Conservation (phyloP, 2,888 invertebrate species). For the Apocheima hispidaria region DNA sequence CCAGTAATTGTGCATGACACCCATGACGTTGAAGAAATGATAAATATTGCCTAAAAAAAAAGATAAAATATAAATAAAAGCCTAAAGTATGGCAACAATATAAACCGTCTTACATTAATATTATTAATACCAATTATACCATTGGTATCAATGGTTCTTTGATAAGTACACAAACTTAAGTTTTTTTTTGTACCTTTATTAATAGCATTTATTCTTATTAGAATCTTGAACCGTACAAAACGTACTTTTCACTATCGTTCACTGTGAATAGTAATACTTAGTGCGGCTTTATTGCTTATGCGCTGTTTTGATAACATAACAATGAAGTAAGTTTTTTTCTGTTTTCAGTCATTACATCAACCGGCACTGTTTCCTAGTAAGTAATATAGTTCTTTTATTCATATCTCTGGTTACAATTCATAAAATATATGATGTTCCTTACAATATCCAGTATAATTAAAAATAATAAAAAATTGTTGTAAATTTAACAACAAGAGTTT, state of each 20-base stretch:
- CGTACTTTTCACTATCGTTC: background rate
- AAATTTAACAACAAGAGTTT: background rate
- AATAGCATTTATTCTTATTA: background rate
- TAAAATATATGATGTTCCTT: background rate
- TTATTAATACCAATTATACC: too few relatives aligned
- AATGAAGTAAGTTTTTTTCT: background rate
- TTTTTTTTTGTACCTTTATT: constrained; percentile 7
- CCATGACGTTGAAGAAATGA: constrained; percentile 39
- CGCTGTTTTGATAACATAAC: constrained; percentile 12
- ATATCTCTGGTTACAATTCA: background rate
- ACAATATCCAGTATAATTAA: too few relatives aligned
- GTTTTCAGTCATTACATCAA: background rate
- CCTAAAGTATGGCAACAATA: too few relatives aligned
- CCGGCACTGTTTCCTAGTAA: constrained; percentile 6
- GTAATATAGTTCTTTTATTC: background rate
- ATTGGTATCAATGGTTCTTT: too few relatives aligned
- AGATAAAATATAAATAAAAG: constrained; percentile 4
- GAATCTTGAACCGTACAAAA: background rate
- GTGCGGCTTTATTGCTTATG: background rate
- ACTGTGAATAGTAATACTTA: background rate
- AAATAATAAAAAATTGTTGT: too few relatives aligned
- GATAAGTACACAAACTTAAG: background rate
- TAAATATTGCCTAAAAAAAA: constrained; percentile 52
- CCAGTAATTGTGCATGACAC: constrained; percentile 59
- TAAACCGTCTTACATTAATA: background rate